Evolutionary conservation across 23 tunicate species (phyloP), one percentile per base, ranked within the genome.

Genomic region (Styela plicata): DNA sequence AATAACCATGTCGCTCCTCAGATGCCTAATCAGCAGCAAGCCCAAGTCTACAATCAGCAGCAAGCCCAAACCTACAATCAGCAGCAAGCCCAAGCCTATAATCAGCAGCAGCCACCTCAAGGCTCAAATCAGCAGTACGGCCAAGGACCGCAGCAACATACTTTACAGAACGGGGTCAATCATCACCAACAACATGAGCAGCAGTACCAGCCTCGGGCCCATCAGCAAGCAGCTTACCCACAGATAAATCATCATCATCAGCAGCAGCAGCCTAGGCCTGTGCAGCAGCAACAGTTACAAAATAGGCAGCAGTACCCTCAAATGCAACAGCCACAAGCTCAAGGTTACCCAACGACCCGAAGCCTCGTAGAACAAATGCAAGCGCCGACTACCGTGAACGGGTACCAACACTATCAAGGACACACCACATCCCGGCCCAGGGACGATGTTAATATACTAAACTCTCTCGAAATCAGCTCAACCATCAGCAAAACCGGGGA

Each of bases 381-480:
- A 33, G 44, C 63, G n/a, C 53, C 64, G 24, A 57, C 28, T 0
- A 24, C 37, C 1, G 13, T 17, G 0, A 44, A 76, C 63, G 64
- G 66, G 22, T 21, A 37, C 22, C 64, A 26, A 17, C 36, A 32
- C 1, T 36, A 76, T 76, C 63, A 44, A 13, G 65, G 66, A 17
- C 36, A 22, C 24, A 44, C 53, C 27, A 76, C 64, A 13, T 36
- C 81, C 22, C 30, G 10, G 27, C 81, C 81, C 0, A 76, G 27
- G n/a, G 63, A 76, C 0, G 44, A 76, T 1, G 66, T 29, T 1
- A 36, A 64, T 0, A 21, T 76, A 13, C 81, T 76, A 7, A 76
- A 76, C 33, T 0, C 81, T 21, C 63, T 76, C 13, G 81, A 76
- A 2, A 76, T 76, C 81, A 76, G 81, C 2, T 76, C 81, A 28